phyloP scores from a whole-genome alignment of 2,888 invertebrate genomes.

The Scaptodrosophila latifasciaeformis region DNA sequence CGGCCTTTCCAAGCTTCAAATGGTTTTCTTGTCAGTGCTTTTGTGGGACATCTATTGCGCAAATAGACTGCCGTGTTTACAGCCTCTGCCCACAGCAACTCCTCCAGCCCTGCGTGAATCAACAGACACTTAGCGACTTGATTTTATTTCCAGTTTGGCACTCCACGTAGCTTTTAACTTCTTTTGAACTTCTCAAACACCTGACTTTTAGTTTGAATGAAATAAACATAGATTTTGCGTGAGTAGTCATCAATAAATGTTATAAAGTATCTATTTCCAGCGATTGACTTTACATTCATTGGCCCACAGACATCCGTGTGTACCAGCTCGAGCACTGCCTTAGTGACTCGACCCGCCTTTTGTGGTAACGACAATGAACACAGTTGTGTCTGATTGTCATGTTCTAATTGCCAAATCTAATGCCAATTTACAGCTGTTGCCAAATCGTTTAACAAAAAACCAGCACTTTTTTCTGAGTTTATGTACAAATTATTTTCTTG shows the following conservation, averaged over 20 bases:
- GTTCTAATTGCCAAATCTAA: background rate
- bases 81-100: slow-evolving; percentile 36
- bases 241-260: background rate
- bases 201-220: slow-evolving; percentile 1
- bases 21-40: slow-evolving; percentile 23
- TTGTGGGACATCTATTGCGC: slow-evolving; percentile 20
- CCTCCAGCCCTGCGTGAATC: slow-evolving; percentile 39
- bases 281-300: slow-evolving; percentile 4
- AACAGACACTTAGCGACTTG: slow-evolving; percentile 12
- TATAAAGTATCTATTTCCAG: background rate
- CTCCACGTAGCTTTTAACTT: background rate
- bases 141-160: background rate
- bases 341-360: background rate
- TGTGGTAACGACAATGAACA: background rate
- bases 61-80: slow-evolving; percentile 29
- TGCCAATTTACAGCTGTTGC: background rate
- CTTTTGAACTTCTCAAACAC: slow-evolving; percentile 7
- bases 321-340: slow-evolving; percentile 4
- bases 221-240: slow-evolving; percentile 1
- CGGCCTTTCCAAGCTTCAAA: slow-evolving; percentile 14
- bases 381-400: too few relatives aligned
- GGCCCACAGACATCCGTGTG: slow-evolving; percentile 5
- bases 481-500: background rate
- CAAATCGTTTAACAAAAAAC: background rate
- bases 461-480: background rate